These are phyloP conservation scores for Ifrita kowaldi DNA, from an alignment of 2,113 vertebrate species.

Conservation along the genomic window DNA sequence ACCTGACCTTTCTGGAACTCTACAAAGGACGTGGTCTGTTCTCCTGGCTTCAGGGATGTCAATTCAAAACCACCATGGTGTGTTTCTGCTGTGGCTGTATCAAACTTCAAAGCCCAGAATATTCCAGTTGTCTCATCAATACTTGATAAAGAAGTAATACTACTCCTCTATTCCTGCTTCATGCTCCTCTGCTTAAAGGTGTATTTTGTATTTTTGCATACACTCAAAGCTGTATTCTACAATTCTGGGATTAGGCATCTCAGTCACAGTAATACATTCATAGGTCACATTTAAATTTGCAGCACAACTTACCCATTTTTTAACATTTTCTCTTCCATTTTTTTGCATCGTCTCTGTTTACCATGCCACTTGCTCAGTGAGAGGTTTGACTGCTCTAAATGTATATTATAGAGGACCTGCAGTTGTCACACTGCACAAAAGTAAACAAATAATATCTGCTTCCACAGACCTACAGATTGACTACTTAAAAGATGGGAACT, in stretches of 20 bases:
- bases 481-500: background rate
- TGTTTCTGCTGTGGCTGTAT: background rate
- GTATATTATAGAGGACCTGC: background rate
- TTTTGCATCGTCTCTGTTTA: background rate
- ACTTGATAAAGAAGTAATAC: background rate
- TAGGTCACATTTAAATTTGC: background rate
- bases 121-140: background rate
- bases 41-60: background rate
- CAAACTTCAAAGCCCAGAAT: background rate
- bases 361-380: background rate
- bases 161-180: background rate
- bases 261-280: background rate
- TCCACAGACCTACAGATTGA: background rate
- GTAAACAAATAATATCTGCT: background rate
- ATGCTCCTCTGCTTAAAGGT: background rate
- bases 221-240: background rate
- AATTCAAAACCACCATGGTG: background rate
- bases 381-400: background rate
- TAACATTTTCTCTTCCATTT: background rate
- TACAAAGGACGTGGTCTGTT: background rate
- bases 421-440: background rate
- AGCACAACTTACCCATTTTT: fast-evolving
- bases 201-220: background rate
- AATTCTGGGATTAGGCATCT: background rate
- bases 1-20: fast-evolving